Evolutionary conservation across 2,888 invertebrate species (phyloP).

Genomic region (Apodemia duryi): DNA sequence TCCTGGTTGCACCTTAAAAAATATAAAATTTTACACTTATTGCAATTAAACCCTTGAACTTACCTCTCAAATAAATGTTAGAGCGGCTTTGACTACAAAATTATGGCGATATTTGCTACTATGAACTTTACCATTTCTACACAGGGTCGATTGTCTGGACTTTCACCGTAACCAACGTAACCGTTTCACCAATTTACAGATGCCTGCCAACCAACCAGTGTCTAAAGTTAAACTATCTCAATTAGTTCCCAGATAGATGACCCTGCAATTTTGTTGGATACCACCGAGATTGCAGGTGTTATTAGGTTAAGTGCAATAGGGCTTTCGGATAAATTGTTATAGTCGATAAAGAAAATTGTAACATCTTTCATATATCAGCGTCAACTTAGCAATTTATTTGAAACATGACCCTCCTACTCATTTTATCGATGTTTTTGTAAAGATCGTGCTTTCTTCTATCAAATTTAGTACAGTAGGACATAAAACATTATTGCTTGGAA

Average conservation of each 20-base stretch:
- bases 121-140: constrained; percentile 73
- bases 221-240: constrained; percentile 63
- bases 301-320: constrained; percentile 59
- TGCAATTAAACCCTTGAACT: too few species aligned
- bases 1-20: too few species aligned
- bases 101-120: constrained; percentile 49
- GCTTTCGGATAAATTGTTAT: constrained; percentile 38
- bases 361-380: constrained; percentile 32
- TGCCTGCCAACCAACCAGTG: constrained; percentile 66
- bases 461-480: not conserved
- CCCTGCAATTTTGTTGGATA: constrained; percentile 42
- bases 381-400: constrained; percentile 16
- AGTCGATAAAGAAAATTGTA: constrained; percentile 42
- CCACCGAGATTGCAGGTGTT: constrained; percentile 52
- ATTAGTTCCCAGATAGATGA: too few species aligned
- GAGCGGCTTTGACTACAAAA: not conserved
- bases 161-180: constrained; percentile 78
- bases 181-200: constrained; percentile 71
- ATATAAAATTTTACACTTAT: too few species aligned
- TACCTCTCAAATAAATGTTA: too few species aligned
- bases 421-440: not conserved
- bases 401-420: not conserved
- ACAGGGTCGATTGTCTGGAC: constrained; percentile 54
- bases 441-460: not conserved
- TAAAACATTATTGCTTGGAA: too few species aligned